Evolutionary conservation across 2,113 vertebrate genomes (phyloP), one percentile per base, ranked within the genome.

Genomic region (Thunnus maccoyii): DNA sequence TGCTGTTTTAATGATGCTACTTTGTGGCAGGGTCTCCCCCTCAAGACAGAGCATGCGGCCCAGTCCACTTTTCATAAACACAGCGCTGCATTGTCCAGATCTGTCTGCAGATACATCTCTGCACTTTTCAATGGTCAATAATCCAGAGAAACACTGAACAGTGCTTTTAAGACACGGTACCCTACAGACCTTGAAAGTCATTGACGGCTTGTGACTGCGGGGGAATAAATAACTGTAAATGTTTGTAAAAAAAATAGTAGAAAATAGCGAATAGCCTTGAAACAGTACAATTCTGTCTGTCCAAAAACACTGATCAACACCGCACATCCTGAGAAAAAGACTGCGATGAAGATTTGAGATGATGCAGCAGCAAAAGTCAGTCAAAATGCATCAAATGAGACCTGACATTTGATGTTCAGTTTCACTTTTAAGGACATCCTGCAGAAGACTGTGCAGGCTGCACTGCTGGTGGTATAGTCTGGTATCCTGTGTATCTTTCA

Each of bases 1-100:
- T 78, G 50, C 20, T 1, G 47, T 84, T 86, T 87, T 86, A 71
- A 78, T 84, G 82, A 90, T 70, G 63, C 66, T 52, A 52, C 82
- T 86, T 62, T 71, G 77, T 20, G 36, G 64, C 30, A 68, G 62
- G 60, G 76, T 81, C 69, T 73, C 68, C 86, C 72, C 48, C 78
- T 76, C 25, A 62, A 84, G 88, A 84, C 56, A 79, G 70, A 55
- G 48, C 78, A 60, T 50, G 76, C 0, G 8, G 79, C 51, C 56
- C 20, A 3, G 9, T 5, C 17, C 69, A 52, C 64, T 64, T 60
- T 1, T 57, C 48, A 61, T n/a, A 70, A 60, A 76, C 10, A 84
- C 30, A 91, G 44, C 56, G 1, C 58, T 4, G 55, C 82, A 61
- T 67, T 87, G 72, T 84, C 61, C 66, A 30, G 1, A 54, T 18